Percentiles rank a stretch among this genome's conserved stretches.
Conservation (phyloP, 1,140 invertebrate genomes). For the Hyposmocoma kahamanoa region DNA sequence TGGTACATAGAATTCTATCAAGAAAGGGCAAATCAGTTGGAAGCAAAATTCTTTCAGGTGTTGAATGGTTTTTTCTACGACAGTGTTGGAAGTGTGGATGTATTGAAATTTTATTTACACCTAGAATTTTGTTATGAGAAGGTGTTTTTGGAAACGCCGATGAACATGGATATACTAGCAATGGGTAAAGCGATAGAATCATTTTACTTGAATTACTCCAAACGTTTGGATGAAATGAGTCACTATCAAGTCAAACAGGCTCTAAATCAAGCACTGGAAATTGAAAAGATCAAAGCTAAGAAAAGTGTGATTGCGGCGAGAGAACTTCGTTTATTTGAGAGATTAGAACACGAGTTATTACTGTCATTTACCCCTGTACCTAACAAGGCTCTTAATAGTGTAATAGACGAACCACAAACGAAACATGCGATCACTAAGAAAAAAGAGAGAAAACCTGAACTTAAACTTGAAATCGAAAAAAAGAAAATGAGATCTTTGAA, state of each 20-base stretch:
- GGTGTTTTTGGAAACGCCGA: conserved; percentile 41
- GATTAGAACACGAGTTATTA: conserved; percentile 38
- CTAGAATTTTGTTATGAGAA: conserved; percentile 57
- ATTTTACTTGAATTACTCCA: conserved; percentile 46
- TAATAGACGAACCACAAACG: conserved; percentile 8
- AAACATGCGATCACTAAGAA: neutral
- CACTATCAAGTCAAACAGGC: conserved; percentile 32
- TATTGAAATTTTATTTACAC: conserved; percentile 47
- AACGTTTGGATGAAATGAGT: conserved; percentile 35
- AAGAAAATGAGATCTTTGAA: conserved; percentile 11
- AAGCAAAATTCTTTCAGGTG: conserved; percentile 48
- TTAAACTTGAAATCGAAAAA: neutral
- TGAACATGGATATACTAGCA: conserved; percentile 36
- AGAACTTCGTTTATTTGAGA: conserved; percentile 41
- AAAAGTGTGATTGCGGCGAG: conserved; percentile 36
- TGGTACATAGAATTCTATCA: conserved; percentile 34
- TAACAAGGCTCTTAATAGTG: neutral
- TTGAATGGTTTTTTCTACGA: conserved; percentile 50
- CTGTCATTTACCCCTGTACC: conserved; percentile 16
- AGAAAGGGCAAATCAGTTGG: conserved; percentile 29
- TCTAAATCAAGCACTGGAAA: conserved; percentile 28
- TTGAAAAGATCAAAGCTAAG: conserved; percentile 31
- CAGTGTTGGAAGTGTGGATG: conserved; percentile 33
- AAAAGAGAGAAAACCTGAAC: neutral
- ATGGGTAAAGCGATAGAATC: conserved; percentile 43